Evolutionary conservation across 2,113 vertebrate genomes (phyloP).

Genomic region (Rhegmatorhina hoffmannsi): DNA sequence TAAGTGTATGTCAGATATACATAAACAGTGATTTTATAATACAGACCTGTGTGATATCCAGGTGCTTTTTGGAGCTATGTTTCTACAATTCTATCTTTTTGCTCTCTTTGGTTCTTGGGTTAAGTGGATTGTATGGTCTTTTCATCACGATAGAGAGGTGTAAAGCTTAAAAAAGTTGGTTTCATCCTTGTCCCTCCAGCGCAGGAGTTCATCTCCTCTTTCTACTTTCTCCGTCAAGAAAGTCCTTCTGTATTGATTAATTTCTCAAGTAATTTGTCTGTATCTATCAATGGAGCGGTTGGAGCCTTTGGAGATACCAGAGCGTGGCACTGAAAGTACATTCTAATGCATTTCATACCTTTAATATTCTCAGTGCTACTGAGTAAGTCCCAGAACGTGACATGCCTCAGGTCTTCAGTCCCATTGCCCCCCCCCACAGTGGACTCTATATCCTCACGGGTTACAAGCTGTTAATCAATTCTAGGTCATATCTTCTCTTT

Average conservation of each 20-base stretch:
- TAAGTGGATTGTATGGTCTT: background rate
- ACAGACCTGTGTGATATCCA: fast-evolving
- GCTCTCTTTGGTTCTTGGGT: background rate
- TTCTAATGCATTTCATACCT: background rate
- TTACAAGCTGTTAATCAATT: background rate
- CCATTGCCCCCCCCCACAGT: background rate
- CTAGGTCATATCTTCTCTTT: background rate
- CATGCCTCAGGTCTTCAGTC: background rate
- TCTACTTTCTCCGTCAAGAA: background rate
- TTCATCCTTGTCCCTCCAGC: background rate
- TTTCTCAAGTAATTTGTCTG: background rate
- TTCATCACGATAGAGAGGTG: background rate
- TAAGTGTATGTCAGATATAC: background rate
- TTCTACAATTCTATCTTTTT: background rate
- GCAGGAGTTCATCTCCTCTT: background rate
- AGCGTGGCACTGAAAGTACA: background rate
- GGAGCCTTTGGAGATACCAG: background rate
- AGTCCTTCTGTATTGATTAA: background rate
- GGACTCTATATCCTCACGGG: background rate
- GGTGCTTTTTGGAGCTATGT: background rate
- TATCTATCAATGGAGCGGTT: background rate
- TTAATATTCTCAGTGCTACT: background rate
- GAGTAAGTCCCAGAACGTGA: background rate
- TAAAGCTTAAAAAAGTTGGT: fast-evolving
- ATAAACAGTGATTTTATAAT: background rate